These are phyloP conservation scores for Genyomyrus donnyi DNA, from an alignment of 2,113 vertebrate species.

Conservation along the genomic window DNA sequence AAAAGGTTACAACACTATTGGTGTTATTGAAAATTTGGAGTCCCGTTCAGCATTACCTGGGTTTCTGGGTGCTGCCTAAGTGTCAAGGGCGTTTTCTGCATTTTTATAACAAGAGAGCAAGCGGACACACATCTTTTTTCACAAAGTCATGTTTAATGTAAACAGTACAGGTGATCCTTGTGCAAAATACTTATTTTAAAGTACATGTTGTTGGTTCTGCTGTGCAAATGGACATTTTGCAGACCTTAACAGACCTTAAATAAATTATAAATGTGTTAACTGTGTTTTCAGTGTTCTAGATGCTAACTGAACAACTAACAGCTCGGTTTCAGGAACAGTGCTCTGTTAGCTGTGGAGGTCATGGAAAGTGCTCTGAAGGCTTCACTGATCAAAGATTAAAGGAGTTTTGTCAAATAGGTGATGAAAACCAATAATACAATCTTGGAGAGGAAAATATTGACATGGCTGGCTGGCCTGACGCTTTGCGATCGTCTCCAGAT, in stretches of 20 bases:
- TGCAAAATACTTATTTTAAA: background rate
- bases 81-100: background rate
- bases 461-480: background rate
- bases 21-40: background rate
- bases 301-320: background rate
- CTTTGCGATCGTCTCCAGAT: slow-evolving; percentile 55
- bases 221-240: background rate
- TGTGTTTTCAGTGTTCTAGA: background rate
- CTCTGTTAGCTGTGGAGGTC: background rate
- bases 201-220: background rate
- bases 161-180: background rate
- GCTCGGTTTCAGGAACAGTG: background rate
- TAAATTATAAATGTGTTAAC: background rate
- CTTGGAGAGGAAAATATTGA: background rate
- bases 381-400: background rate
- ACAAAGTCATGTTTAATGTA: background rate
- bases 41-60: background rate
- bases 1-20: background rate
- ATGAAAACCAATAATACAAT: background rate
- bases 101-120: background rate
- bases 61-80: background rate
- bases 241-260: background rate
- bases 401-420: background rate
- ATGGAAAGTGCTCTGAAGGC: background rate
- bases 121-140: background rate